Evolutionary conservation across 2,888 invertebrate genomes (phyloP).

Genomic region (Mamestra brassicae): DNA sequence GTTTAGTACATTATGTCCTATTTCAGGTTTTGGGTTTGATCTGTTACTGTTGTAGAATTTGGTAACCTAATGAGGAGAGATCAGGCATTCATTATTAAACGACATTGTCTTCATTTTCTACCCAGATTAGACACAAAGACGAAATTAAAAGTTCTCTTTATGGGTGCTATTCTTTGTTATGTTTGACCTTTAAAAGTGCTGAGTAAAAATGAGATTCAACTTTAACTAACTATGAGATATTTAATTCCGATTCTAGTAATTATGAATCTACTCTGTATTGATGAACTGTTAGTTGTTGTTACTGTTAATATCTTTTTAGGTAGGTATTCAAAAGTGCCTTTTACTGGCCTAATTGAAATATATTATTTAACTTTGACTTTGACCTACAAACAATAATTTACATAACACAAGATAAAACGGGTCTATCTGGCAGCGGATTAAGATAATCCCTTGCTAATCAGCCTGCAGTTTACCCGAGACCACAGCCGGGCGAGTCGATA

Average conservation of each 20-base stretch:
- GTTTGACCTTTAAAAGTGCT: not conserved
- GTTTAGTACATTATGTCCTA: no score
- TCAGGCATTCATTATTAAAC: not conserved
- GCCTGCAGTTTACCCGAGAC: slow-evolving; percentile 2
- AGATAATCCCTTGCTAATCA: slow-evolving; percentile 35
- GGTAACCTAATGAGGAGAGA: not conserved
- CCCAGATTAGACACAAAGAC: not conserved
- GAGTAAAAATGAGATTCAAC: not conserved
- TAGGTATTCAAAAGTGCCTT: no score
- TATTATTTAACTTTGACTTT: not conserved
- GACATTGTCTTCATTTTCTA: not conserved
- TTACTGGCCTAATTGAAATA: not conserved
- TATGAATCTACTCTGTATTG: no score
- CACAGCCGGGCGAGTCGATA: slow-evolving; percentile 25
- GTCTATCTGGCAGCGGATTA: slow-evolving; percentile 6
- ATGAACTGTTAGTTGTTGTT: no score
- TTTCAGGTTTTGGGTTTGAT: no score
- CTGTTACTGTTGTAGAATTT: not conserved
- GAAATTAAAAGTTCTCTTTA: no score
- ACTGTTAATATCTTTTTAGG: not conserved
- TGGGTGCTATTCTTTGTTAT: not conserved
- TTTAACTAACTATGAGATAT: no score
- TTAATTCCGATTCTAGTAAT: no score
- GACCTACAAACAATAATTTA: not conserved
- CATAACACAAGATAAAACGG: slow-evolving; percentile 20